Base-by-base conservation (phyloP, 2,113 vertebrate genomes). In the Neolamprologus brichardi region DNA sequence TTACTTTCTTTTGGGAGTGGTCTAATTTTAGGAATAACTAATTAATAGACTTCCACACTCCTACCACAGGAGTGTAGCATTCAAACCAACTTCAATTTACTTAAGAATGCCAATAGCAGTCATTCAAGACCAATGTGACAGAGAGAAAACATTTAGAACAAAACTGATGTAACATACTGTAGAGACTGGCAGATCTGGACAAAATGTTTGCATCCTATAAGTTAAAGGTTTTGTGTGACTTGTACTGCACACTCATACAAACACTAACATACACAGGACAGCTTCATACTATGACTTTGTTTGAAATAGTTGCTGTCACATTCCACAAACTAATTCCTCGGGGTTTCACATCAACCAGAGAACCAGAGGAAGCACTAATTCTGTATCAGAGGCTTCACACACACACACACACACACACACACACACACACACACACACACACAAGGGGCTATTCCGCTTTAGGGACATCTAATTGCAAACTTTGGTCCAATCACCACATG, bases 251-350 rank as follows among this genome's bases (percentile, higher is more conserved):
- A 79, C 52, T 60, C 13, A 18, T 67, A 58, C 67, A 84, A 79
- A 82, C n/a, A 44, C 51, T 49, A 81, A 70, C 30, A 82, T 54
- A 89, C 44, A 30, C 41, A 53, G 20, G 37, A 79, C 30, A 81
- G 53, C 62, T 85, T 52, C 46, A 82, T 67, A 25, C 53, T 53
- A 51, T 72, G 79, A 81, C 44, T 85, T 79, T 90, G 82, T 92
- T 85, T 91, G 82, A 92, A 92, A 90, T 90, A 90, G 84, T 88
- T 88, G 80, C 89, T 92, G 93, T 93, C 94, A 94, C 94, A 95
- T 95, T 94, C 94, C 94, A 94, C 88, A 83, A 84, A 11, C 82
- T 84, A 91, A 91, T 77, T 93, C 62, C 49, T 92, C 34, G 2
- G 72, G 30, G 53, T 85, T 93, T 86, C 75, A 86, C 89, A 77